phyloP scores from a whole-genome alignment of 2,888 invertebrate genomes.

The Ischnus inquisitorius region DNA sequence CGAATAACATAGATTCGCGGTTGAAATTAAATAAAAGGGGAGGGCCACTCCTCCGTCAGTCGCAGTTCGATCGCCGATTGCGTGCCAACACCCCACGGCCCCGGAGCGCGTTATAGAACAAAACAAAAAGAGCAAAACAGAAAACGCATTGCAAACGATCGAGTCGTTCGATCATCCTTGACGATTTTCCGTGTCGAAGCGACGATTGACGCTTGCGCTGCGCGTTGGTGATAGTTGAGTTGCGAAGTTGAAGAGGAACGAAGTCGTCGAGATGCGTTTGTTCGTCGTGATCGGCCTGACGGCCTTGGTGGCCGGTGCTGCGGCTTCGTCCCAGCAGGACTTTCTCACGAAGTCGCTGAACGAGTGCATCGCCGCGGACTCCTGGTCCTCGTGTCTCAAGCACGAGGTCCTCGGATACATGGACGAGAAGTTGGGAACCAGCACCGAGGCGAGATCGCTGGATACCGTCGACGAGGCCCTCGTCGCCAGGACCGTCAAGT shows the following conservation, averaged over 20 bases:
- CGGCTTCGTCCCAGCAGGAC: conserved; percentile 81
- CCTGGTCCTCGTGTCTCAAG: conserved; percentile 91
- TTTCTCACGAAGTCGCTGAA: conserved; percentile 86
- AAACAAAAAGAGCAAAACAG: background rate
- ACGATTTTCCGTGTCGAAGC: conserved; percentile 9
- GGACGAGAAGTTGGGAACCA: conserved; percentile 89
- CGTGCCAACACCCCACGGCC: conserved; percentile 76
- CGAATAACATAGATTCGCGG: conserved; percentile 84
- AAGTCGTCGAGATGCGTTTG: conserved; percentile 74
- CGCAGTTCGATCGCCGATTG: conserved; percentile 85
- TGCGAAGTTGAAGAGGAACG: conserved; percentile 27
- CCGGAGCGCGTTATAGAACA: conserved; percentile 63
- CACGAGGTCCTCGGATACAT: conserved; percentile 92
- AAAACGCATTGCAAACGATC: conserved; percentile 23
- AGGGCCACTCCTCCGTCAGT: conserved; percentile 85
- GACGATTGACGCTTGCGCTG: conserved; percentile 40
- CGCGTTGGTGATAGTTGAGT: conserved; percentile 45
- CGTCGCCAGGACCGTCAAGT: conserved; percentile 90
- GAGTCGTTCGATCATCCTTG: conserved; percentile 73
- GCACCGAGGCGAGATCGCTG: conserved; percentile 80
- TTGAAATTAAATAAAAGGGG: conserved; percentile 85
- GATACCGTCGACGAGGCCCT: conserved; percentile 89
- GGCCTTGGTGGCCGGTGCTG: conserved; percentile 88
- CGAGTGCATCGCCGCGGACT: conserved; percentile 90
- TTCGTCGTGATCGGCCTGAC: conserved; percentile 75